Evolutionary conservation across 2,113 vertebrate species (phyloP).

Genomic region (Daphoenositta chrysoptera): DNA sequence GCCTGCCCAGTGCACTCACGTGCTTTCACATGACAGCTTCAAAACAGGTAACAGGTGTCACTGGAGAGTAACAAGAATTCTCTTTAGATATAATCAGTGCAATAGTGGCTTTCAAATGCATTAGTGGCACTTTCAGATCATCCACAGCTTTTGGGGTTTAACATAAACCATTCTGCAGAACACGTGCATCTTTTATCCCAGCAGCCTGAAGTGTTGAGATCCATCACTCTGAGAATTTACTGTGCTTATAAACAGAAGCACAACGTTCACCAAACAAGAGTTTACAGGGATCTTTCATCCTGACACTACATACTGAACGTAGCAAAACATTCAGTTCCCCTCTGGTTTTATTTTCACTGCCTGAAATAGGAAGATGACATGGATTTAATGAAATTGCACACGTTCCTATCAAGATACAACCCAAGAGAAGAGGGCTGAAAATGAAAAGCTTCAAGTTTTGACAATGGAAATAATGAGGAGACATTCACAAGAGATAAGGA

Average conservation of each 20-base stretch:
- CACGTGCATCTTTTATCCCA: neutral
- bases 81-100: neutral
- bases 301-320: neutral
- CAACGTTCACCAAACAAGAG: neutral
- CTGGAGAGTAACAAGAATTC: neutral
- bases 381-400: neutral
- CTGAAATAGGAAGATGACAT: neutral
- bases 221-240: neutral
- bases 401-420: neutral
- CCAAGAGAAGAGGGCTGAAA: neutral
- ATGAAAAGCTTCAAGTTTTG: conserved; percentile 1
- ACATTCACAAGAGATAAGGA: neutral
- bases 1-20: neutral
- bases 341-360: neutral
- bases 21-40: neutral
- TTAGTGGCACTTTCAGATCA: conserved; percentile 40
- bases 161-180: neutral
- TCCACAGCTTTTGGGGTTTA: neutral
- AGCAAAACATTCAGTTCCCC: neutral
- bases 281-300: neutral
- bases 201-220: neutral
- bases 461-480: conserved; percentile 16
- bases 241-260: neutral
- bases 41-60: neutral
- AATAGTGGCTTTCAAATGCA: conserved; percentile 22